Conservation (phyloP, 1,140 invertebrate species). For the Scaptomyza hsui region DNA sequence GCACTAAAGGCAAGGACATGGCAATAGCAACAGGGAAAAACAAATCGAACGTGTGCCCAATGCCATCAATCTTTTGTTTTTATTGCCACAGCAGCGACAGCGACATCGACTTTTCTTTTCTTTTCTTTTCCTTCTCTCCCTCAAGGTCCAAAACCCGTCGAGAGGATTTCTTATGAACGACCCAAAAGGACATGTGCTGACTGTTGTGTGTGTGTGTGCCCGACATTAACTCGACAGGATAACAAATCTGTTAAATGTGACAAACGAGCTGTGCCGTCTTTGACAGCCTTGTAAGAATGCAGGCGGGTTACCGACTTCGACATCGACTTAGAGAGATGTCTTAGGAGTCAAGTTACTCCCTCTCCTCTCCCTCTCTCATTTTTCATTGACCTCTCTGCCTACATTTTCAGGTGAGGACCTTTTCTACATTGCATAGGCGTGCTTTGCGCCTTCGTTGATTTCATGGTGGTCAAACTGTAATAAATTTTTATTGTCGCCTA, state of each 20-base stretch:
- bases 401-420: conserved; percentile 13
- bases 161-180: conserved; percentile 69
- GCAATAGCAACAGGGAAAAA: conserved; percentile 73
- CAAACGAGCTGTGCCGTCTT: conserved; percentile 77
- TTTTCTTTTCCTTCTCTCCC: neutral
- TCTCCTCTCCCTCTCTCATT: conserved; percentile 49
- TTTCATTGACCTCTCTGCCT: conserved; percentile 68
- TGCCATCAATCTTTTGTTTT: conserved; percentile 83
- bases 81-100: conserved; percentile 61
- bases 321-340: neutral
- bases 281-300: conserved; percentile 54
- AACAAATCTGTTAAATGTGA: conserved; percentile 84
- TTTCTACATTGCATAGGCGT: conserved; percentile 30
- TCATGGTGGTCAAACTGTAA: conserved; percentile 83
- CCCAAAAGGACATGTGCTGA: conserved; percentile 36
- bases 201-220: conserved; percentile 55
- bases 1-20: conserved; percentile 77
- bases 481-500: conserved; percentile 82
- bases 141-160: conserved; percentile 57
- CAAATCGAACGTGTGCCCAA: conserved; percentile 83
- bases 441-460: conserved; percentile 61
- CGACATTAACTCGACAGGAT: conserved; percentile 84
- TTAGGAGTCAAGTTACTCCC: conserved; percentile 63
- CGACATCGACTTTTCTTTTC: conserved; percentile 4
- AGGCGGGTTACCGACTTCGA: neutral